Base-by-base conservation (phyloP, 2,797 vertebrate genomes). In the Perodicticus potto region DNA sequence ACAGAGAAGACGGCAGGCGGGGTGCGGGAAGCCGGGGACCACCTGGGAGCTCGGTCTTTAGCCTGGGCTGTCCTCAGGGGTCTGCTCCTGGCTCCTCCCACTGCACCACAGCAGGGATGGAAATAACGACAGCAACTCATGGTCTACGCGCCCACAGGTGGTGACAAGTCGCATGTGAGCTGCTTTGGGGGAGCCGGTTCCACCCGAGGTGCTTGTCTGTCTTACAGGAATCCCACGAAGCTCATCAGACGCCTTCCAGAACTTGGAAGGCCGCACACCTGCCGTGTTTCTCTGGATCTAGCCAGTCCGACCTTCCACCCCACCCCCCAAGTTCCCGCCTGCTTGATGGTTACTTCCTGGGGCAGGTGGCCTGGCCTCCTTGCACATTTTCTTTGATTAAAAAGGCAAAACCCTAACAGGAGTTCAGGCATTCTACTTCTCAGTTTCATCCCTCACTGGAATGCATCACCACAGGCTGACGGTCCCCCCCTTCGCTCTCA, bases 221-320 rank as follows among this genome's bases (percentile, higher is more conserved):
- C 23, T 55, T 43, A 12, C 14, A n/a, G 17, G 55, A 40, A 63
- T 9, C 23, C 23, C 20, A 0, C 0, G 57, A 74, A 37, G 11
- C 10, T 25, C 22, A 8, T 13, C 29, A 29, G 11, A 19, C 7
- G 9, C 49, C 34, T 29, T 70, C 53, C 34, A 43, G 34, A 5
- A 32, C 0, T 10, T 43, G 0, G 0, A 10, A 7, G 2, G 25
- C 40, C n/a, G 2, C 78, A 2, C 0, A 0, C 25, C 32, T 1
- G 7, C 93, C 13, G 22, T 40, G 0, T 7, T n/a, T 57, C 37
- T 61, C 61, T 7, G 53, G 53, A 19, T 55, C 76, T 78, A 32
- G 3, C 40, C 43, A 45, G 43, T 74, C 14, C 25, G 43, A 29
- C 25, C 23, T 7, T 27, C 25, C 72, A 8, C 13, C 3, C 72